A percentile compares a stretch with the other conserved stretches of the same genome.
Evolutionary conservation across 2,888 invertebrate species (phyloP).

Genomic region (Alloplasta piceator): DNA sequence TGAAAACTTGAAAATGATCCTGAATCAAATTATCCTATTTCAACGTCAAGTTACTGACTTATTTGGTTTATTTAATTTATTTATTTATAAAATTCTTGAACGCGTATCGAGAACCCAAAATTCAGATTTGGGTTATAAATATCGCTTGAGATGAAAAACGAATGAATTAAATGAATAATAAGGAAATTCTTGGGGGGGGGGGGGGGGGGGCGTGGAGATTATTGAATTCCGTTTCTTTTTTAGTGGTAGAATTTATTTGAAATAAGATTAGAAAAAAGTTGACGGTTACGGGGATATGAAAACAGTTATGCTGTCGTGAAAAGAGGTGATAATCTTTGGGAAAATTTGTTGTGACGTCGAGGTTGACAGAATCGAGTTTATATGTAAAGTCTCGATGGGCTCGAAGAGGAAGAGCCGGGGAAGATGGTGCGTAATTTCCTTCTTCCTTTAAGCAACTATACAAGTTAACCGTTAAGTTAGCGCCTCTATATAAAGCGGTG

Average conservation of each 20-base stretch:
- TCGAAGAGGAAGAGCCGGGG: constrained; percentile 13
- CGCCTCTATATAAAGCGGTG: constrained; percentile 37
- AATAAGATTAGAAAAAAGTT: constrained; percentile 17
- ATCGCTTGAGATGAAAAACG: too few species aligned
- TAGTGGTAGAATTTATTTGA: neutral
- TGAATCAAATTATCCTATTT: too few species aligned
- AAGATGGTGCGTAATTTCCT: constrained; percentile 16
- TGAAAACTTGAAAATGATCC: too few species aligned
- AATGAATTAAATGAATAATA: too few species aligned
- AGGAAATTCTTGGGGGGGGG: too few species aligned
- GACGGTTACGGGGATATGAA: neutral
- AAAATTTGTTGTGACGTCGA: constrained; percentile 27
- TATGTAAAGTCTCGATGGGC: neutral
- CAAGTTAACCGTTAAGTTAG: constrained; percentile 56
- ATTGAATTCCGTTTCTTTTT: neutral
- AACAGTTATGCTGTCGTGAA: constrained; percentile 27
- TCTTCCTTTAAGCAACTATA: constrained; percentile 26
- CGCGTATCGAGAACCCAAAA: too few species aligned
- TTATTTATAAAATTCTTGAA: too few species aligned
- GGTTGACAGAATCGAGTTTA: constrained; percentile 35
- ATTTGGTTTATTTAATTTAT: too few species aligned
- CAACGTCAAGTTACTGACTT: too few species aligned
- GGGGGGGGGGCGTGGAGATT: too few species aligned
- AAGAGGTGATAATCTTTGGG: constrained; percentile 29
- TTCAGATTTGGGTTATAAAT: too few species aligned